Percentiles rank a stretch among this genome's conserved stretches.
Conservation (phyloP, 2,797 vertebrate genomes). For the Eulemur albifrons region DNA sequence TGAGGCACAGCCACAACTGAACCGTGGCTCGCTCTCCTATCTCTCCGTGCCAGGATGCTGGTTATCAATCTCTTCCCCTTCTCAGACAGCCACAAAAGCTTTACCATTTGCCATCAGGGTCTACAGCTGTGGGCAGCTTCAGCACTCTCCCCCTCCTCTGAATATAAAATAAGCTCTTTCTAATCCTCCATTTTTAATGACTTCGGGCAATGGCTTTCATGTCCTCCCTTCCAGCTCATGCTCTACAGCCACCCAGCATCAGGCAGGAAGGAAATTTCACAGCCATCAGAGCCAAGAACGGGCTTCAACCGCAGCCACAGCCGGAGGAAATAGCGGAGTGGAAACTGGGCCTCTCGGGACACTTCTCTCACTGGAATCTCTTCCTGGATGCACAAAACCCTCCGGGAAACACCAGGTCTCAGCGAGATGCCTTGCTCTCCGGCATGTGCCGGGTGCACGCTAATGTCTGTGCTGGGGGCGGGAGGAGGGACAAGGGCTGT, state of each 20-base stretch:
- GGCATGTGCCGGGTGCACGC: neutral
- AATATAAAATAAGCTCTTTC: slow-evolving; percentile 51
- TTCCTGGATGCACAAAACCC: neutral
- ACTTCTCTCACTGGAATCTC: neutral
- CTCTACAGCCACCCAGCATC: neutral
- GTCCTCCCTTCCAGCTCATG: neutral
- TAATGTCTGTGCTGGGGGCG: neutral
- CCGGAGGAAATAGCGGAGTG: neutral
- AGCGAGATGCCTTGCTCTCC: neutral
- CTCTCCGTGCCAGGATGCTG: neutral
- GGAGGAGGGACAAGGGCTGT: slow-evolving; percentile 31
- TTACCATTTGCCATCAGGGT: neutral
- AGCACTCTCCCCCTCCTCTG: neutral
- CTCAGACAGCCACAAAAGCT: slow-evolving; percentile 47
- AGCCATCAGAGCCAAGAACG: neutral
- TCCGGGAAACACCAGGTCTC: neutral
- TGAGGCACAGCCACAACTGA: neutral
- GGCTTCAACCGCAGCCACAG: neutral
- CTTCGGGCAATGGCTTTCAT: neutral
- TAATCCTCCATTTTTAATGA: slow-evolving; percentile 60
- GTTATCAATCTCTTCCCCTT: slow-evolving; percentile 12
- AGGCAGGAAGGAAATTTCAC: neutral
- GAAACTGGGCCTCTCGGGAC: neutral
- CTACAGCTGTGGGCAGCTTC: slow-evolving; percentile 26
- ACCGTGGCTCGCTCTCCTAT: neutral